phyloP scores from a whole-genome alignment of 2,113 vertebrate genomes.

The Fregata magnificens region DNA sequence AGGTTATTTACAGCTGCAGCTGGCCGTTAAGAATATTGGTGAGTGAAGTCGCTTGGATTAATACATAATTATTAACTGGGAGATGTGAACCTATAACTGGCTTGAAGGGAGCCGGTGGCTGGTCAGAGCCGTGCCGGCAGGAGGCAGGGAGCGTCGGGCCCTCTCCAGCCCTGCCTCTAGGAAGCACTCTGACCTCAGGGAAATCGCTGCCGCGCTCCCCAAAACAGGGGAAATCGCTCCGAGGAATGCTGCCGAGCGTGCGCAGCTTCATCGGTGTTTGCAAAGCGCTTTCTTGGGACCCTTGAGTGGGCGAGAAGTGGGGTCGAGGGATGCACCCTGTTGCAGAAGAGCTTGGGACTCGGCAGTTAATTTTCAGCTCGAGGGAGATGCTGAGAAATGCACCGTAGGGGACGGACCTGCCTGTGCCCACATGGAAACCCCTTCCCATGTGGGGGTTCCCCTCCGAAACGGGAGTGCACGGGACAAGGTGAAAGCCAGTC shows the following conservation, averaged over 20 bases:
- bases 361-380: rapidly evolving
- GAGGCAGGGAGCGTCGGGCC: not conserved
- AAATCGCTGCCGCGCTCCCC: not conserved
- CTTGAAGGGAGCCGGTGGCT: not conserved
- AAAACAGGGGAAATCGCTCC: rapidly evolving
- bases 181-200: not conserved
- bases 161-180: not conserved
- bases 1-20: not conserved
- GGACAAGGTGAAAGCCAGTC: rapidly evolving
- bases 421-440: too few species aligned
- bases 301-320: rapidly evolving
- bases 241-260: rapidly evolving
- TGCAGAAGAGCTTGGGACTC: not conserved
- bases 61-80: not conserved
- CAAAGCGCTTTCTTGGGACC: not conserved
- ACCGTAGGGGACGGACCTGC: rapidly evolving
- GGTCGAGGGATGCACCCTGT: rapidly evolving
- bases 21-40: not conserved
- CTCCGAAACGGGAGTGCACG: rapidly evolving
- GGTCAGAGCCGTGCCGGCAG: not conserved
- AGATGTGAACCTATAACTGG: rapidly evolving
- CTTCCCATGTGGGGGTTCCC: rapidly evolving
- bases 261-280: rapidly evolving
- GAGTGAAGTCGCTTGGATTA: not conserved
- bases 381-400: not conserved